Evolutionary conservation across 1,140 invertebrate genomes (phyloP), one percentile per base, ranked within the genome.

Genomic region (Drosophila lacteicornis): DNA sequence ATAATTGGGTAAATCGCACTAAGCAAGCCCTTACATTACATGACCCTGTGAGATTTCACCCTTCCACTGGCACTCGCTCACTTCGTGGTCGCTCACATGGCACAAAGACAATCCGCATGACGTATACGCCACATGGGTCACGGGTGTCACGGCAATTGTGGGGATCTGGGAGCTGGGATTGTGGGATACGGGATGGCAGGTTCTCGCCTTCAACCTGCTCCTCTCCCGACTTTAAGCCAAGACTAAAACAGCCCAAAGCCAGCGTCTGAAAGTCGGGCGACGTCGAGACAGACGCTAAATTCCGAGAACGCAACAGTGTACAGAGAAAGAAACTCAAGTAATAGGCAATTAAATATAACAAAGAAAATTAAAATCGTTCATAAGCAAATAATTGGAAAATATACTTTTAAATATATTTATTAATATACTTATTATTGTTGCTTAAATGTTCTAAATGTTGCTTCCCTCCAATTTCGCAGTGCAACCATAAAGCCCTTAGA

Each of bases 171-270:
- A 46, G 43, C 60, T 42, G 60, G 50, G 51, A 38, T 55, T 55
- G 19, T 55, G 53, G 53, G 53, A 40, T n/a, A 55, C 33, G 33
- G 30, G 36, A 55, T 62, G 43, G 15, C 58, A 38, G 17, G 3
- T 17, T 36, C 22, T 15, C n/a, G 25, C 19, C 7, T 19, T 15
- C 25, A 66, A 55, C 76, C 69, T 69, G 60, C 58, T 50, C 49
- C 84, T 74, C 80, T 83, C 8, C 33, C 68, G 68, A 65, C 69
- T 77, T 60, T 77, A 87, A 88, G 84, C 81, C 84, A 75, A 80
- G 49, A 73, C 80, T 78, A 69, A 77, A 75, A 59, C 80, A 55
- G 67, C 63, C 70, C 66, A 74, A 83, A 88, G 84, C 57, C 84
- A 86, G 78, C 61, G 82, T 85, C 82, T 79, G 62, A 82, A 83